Base-by-base conservation (phyloP, 2,888 invertebrate genomes). In the Fabriciana adippe region DNA sequence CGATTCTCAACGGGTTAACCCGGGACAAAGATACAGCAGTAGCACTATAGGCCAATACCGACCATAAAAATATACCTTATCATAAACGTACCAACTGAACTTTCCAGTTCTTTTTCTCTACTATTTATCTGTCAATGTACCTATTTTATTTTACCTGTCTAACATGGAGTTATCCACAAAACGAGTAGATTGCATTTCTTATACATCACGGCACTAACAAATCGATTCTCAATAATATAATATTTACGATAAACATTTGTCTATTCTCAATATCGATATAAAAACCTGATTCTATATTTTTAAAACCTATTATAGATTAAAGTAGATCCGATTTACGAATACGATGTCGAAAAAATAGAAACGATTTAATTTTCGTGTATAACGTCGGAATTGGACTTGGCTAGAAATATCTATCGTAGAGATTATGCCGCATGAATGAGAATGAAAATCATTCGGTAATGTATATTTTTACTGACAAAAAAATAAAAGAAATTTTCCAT, bases 291-390 rank as follows among this genome's bases (percentile, higher is more conserved):
- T 59, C 47, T n/a, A 15, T 26, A n/a, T 59, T 21, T 45, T n/a
- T 21, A 48, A 59, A 59, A 59, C 15, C 59, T 59, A 45, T 48
- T 59, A 47, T 26, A 26, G 59, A 59, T 59, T 59, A 59, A n/a
- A 59, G 2, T 41, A 41, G 35, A 41, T 59, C 59, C 47, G 59
- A n/a, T 59, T 59, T 48, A 26, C 26, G 59, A 48, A 48, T 26
- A 59, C 26, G 26, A 59, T 59, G 21, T 59, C n/a, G 47, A 26
- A 41, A 41, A 41, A 41, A 41, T 11, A 48, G 59, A 48, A 47
- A 59, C 59, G 26, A 59, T 59, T 59, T 59, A 59, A 59, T 59
- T 59, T 59, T 59, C 59, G 47, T 59, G n/a, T 26, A 59, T 26
- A 59, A 59, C n/a, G 45, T 59, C n/a, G 59, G 26, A 48, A 59